These are phyloP conservation scores for human DNA, from an alignment of 2,113 vertebrate genomes.

Conservation along the genomic window DNA sequence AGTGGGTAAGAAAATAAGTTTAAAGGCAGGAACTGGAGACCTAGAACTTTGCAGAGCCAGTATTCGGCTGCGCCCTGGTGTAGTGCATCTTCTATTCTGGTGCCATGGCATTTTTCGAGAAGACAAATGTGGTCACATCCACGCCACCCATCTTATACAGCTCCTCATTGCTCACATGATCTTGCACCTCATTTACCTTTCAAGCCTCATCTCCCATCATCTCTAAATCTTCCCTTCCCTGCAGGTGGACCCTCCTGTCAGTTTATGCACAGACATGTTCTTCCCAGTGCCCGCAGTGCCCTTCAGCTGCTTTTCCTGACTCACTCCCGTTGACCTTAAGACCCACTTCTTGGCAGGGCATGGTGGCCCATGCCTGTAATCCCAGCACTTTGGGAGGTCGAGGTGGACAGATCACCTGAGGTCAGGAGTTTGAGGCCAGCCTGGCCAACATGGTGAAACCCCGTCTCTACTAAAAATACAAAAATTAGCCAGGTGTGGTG, in stretches of 20 bases:
- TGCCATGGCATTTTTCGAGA: background rate
- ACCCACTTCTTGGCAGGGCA: background rate
- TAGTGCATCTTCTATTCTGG: background rate
- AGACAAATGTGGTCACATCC: background rate
- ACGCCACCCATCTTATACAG: rapidly evolving
- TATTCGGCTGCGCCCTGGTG: background rate
- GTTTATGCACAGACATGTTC: background rate
- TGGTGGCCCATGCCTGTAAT: too few species aligned
- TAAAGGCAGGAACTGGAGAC: background rate
- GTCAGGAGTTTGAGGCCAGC: too few species aligned
- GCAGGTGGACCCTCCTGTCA: background rate
- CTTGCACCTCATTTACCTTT: background rate
- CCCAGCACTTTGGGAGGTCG: too few species aligned
- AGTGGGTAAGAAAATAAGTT: background rate
- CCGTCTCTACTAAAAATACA: too few species aligned
- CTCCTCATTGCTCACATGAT: background rate
- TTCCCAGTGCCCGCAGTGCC: background rate
- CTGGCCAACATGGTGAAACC: too few species aligned
- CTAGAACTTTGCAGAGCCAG: background rate
- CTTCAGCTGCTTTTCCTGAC: background rate
- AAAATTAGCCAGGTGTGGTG: too few species aligned
- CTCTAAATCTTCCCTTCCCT: background rate
- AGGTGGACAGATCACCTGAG: too few species aligned
- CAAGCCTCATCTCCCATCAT: too few species aligned
- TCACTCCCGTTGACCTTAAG: background rate